Percentiles rank a stretch among this genome's conserved stretches.
phyloP scores from a whole-genome alignment of 2,888 invertebrate species.

The Zonitis immaculata region DNA sequence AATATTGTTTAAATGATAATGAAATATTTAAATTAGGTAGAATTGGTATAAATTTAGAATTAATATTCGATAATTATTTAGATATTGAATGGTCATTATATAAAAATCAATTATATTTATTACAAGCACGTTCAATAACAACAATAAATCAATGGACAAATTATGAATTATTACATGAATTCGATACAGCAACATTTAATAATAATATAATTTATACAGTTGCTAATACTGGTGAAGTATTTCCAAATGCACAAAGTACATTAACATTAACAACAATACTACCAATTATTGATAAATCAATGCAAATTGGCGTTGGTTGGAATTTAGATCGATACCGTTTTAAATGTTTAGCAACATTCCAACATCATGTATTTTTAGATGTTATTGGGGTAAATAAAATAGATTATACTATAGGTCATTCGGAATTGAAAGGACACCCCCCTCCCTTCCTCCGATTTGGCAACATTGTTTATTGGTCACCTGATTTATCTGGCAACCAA shows the following conservation, averaged over 20 bases:
- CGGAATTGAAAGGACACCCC: no score
- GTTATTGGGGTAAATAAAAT: conserved; percentile 24
- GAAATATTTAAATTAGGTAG: conserved; percentile 55
- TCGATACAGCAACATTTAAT: conserved; percentile 63
- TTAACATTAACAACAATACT: conserved; percentile 41
- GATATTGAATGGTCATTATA: conserved; percentile 79
- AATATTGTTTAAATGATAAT: conserved; percentile 54
- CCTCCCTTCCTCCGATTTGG: no score
- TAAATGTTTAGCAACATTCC: conserved; percentile 27
- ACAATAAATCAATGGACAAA: conserved; percentile 68
- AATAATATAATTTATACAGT: conserved; percentile 63
- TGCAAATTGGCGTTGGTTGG: conserved; percentile 19
- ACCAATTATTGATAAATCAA: conserved; percentile 20
- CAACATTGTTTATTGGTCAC: no score
- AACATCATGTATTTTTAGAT: conserved; percentile 43
- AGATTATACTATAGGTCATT: no score
- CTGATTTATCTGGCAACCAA: no score
- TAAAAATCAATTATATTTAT: conserved; percentile 57
- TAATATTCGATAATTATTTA: conserved; percentile 62
- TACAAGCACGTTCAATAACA: conserved; percentile 79
- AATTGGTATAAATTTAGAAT: conserved; percentile 59
- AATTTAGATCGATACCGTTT: conserved; percentile 22
- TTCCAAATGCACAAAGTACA: conserved; percentile 59
- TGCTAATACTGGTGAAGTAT: conserved; percentile 70
- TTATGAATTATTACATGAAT: conserved; percentile 73